Evolutionary conservation across 2,113 vertebrate genomes (phyloP), one percentile per base, ranked within the genome.

Genomic region (Zingel zingel): DNA sequence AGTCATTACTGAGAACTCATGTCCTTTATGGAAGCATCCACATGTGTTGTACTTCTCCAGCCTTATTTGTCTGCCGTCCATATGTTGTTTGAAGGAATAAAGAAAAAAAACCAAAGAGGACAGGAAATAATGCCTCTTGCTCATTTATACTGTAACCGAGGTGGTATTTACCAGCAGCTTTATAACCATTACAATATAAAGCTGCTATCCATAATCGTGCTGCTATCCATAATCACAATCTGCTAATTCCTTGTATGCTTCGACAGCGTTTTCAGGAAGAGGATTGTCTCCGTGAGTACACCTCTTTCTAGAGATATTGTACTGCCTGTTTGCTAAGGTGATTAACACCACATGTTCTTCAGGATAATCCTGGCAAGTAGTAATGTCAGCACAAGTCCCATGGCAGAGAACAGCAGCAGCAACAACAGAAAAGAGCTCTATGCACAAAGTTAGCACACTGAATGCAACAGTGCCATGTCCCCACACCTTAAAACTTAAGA

Each of bases 181-280:
- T 73, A 18, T 3, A 69, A 69, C 73, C 5, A 18, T 66, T 77
- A 81, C 51, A 78, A 57, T 39, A 81, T 70, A 76, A 79, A 87
- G 70, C 88, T 36, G 73, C 67, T 65, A 36, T 86, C 69, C 81
- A 47, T 85, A 73, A 89, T 59, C 45, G 84, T 88, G 87, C 90
- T 88, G 88, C 27, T 27, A 27, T 27, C 27, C 27, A 27, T 27
- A 27, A 27, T 87, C 92, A 90, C 86, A 74, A 56, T 62, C 54
- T 2, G 83, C 72, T 92, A 92, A 93, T 91, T 76, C 91, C 89
- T 56, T 51, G 43, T 51, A 16, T 87, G 91, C 90, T 48, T 86
- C 36, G 4, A 48, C 84, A 80, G 90, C 81, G 6, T 84, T 81
- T 90, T 88, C 43, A 50, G 25, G 58, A 59, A 36, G 58, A 45